Conservation (phyloP, 1,140 invertebrate genomes). For the Nebria ingens region DNA sequence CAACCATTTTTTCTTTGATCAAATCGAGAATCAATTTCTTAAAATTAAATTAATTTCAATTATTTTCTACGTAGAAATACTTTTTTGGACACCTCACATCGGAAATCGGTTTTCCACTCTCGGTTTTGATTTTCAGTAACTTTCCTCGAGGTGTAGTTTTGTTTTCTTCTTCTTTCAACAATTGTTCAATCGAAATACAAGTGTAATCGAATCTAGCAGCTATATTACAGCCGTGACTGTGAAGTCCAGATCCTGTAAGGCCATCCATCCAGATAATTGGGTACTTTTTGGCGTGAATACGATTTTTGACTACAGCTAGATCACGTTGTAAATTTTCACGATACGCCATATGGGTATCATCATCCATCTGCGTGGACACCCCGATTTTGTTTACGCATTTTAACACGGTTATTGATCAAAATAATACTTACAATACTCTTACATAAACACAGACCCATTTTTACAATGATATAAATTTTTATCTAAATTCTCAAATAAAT, state of each 20-base stretch:
- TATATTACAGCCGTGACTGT: not conserved
- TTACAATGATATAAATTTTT: no score
- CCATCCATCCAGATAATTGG: not conserved
- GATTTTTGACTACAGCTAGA: not conserved
- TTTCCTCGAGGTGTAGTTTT: not conserved
- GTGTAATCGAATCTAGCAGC: not conserved
- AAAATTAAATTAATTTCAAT: no score
- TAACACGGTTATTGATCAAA: no score
- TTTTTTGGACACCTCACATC: not conserved
- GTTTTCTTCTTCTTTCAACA: not conserved
- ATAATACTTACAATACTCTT: no score
- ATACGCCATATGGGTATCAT: no score
- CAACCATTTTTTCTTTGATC: constrained; percentile 39
- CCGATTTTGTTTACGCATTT: no score
- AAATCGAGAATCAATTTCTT: constrained; percentile 29
- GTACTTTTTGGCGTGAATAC: not conserved
- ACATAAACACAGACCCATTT: no score
- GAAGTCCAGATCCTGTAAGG: not conserved
- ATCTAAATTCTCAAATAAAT: no score
- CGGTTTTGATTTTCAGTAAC: not conserved
- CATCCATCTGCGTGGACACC: no score
- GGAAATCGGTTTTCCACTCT: not conserved
- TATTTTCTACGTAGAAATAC: no score
- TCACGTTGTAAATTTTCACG: no score
- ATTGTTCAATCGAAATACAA: not conserved